A percentile compares a stretch with the other conserved stretches of the same genome.
Conservation (phyloP, 2,797 vertebrate species). For the Microctenopoma stevenorrisi region DNA sequence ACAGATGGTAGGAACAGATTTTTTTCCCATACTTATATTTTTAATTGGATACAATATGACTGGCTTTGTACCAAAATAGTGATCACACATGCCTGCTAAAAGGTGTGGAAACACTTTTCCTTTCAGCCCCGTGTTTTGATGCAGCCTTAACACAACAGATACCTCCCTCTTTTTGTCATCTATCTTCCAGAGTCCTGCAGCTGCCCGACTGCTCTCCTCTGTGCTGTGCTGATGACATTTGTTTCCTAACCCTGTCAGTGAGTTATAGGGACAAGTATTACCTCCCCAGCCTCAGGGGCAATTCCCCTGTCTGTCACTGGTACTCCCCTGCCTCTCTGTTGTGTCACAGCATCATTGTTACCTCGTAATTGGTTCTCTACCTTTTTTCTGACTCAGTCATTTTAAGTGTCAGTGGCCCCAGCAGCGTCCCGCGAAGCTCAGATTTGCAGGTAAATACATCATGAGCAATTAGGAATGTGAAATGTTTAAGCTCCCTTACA, state of each 20-base stretch:
- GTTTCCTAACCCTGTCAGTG: constrained; percentile 58
- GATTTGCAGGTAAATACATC: constrained; percentile 13
- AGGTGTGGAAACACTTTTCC: constrained; percentile 39
- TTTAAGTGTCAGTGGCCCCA: constrained; percentile 24
- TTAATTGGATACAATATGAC: constrained; percentile 40
- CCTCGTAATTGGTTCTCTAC: constrained; percentile 28
- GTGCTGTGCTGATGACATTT: constrained; percentile 50
- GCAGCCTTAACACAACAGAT: constrained; percentile 7
- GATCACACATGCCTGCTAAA: constrained; percentile 40
- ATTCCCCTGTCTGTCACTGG: constrained; percentile 49
- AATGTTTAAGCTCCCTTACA: neutral
- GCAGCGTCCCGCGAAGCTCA: neutral
- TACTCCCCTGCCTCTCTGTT: neutral
- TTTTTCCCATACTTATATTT: constrained; percentile 28
- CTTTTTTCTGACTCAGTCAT: constrained; percentile 12
- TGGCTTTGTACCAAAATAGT: constrained; percentile 37
- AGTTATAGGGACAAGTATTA: constrained; percentile 26
- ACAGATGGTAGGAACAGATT: constrained; percentile 61
- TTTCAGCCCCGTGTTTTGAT: constrained; percentile 9
- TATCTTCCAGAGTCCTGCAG: constrained; percentile 39
- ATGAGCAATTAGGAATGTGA: neutral
- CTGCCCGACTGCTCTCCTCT: constrained; percentile 30
- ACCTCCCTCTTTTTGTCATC: neutral
- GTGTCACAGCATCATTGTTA: constrained; percentile 21
- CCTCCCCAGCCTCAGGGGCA: constrained; percentile 32